Percentiles rank a stretch among this genome's conserved stretches.
These are phyloP conservation scores for Phaonia tiefii DNA, from an alignment of 2,888 invertebrate species.

Conservation along the genomic window DNA sequence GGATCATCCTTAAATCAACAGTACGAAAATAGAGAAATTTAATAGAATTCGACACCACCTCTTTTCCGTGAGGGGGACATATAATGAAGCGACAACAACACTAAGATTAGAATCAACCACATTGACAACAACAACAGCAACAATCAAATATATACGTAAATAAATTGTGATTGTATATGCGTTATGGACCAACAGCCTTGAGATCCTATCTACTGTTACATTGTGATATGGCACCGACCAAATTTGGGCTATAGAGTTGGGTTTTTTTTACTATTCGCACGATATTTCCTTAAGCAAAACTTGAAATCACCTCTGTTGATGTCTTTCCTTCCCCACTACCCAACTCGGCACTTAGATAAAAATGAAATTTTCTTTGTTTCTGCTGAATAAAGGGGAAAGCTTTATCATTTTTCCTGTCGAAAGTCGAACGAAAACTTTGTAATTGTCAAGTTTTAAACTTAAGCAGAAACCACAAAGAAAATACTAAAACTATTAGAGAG, in stretches of 20 bases:
- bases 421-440: slow-evolving; percentile 22
- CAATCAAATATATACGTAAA: slow-evolving; percentile 35
- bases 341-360: neutral
- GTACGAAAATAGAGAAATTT: slow-evolving; percentile 47
- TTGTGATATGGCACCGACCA: neutral
- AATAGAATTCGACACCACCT: slow-evolving; percentile 52
- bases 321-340: too few species aligned
- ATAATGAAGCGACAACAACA: too few species aligned
- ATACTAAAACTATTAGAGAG: neutral
- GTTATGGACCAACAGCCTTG: slow-evolving; percentile 48
- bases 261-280: slow-evolving; percentile 6
- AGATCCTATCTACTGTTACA: slow-evolving; percentile 27
- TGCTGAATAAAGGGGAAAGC: neutral
- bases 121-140: neutral
- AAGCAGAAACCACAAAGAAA: neutral
- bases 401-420: slow-evolving; percentile 28
- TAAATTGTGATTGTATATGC: slow-evolving; percentile 50
- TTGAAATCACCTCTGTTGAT: neutral
- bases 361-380: slow-evolving; percentile 13
- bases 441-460: slow-evolving; percentile 4
- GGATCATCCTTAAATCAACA: slow-evolving; percentile 64
- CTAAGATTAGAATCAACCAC: too few species aligned
- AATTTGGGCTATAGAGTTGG: slow-evolving; percentile 13
- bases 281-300: slow-evolving; percentile 16
- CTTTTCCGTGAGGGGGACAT: slow-evolving; percentile 6